These are phyloP conservation scores for Anthrax anthrax DNA, from an alignment of 2,888 invertebrate genomes.

Conservation along the genomic window DNA sequence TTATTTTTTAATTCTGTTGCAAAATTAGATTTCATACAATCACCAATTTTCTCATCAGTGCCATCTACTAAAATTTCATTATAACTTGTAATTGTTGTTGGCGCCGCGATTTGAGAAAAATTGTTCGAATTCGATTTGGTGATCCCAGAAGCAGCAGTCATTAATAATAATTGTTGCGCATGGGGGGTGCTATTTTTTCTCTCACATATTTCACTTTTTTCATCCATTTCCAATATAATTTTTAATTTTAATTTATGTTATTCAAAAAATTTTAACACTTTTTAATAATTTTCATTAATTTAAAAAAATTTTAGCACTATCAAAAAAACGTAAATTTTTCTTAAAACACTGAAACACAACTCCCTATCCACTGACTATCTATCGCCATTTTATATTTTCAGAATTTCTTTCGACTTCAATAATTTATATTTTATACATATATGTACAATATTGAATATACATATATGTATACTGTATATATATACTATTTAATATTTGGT, in stretches of 20 bases:
- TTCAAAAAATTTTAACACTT: constrained; percentile 5
- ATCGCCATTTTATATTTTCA: constrained; percentile 20
- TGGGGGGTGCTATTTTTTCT: constrained; percentile 16
- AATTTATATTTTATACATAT: neutral
- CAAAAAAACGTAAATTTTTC: constrained; percentile 15
- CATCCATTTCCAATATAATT: constrained; percentile 22
- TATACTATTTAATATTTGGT: too few species aligned
- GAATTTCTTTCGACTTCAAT: neutral
- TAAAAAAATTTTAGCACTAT: constrained; percentile 10
- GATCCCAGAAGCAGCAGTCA: constrained; percentile 19
- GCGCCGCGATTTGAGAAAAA: neutral
- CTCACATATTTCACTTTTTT: constrained; percentile 17
- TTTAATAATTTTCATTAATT: constrained; percentile 11
- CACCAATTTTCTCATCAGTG: constrained; percentile 6
- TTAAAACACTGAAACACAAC: constrained; percentile 14
- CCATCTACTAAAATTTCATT: constrained; percentile 3
- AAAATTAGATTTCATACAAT: neutral
- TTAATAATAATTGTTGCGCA: constrained; percentile 23
- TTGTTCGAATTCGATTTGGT: constrained; percentile 5
- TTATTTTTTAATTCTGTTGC: neutral
- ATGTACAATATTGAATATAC: neutral
- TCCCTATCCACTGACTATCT: constrained; percentile 17
- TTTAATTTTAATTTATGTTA: constrained; percentile 17
- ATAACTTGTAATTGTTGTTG: neutral
- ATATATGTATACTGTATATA: too few species aligned